phyloP scores from a whole-genome alignment of 2,888 invertebrate genomes.

The Atrina japonica region DNA sequence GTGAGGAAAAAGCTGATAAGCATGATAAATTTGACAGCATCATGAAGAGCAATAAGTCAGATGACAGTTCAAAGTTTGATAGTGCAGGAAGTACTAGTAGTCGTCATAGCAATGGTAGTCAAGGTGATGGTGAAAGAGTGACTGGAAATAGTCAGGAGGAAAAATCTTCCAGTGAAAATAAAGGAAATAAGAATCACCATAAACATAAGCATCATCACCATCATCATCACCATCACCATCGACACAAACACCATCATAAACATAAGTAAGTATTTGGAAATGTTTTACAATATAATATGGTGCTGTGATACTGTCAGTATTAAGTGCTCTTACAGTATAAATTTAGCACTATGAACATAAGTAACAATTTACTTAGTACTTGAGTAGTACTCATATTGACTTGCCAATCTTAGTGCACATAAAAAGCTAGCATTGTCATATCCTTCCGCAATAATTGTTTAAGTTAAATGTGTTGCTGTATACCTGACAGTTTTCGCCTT shows the following conservation, averaged over 20 bases:
- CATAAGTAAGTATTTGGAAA: slow-evolving; percentile 40
- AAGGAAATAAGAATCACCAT: slow-evolving; percentile 45
- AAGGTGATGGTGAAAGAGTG: slow-evolving; percentile 32
- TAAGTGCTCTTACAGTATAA: too few relatives aligned
- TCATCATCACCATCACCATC: slow-evolving; percentile 62
- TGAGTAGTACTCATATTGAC: too few relatives aligned
- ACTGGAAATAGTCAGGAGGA: slow-evolving; percentile 50
- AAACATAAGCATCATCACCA: slow-evolving; percentile 63
- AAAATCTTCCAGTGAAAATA: slow-evolving; percentile 35
- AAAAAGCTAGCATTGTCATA: too few relatives aligned
- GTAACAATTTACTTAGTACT: too few relatives aligned
- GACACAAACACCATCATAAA: slow-evolving; percentile 33
- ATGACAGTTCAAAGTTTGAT: slow-evolving; percentile 48
- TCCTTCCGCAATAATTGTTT: too few relatives aligned
- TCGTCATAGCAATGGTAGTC: slow-evolving; percentile 42
- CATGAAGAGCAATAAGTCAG: slow-evolving; percentile 40
- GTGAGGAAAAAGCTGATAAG: slow-evolving; percentile 50
- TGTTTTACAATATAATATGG: too few relatives aligned
- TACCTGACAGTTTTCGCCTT: too few relatives aligned
- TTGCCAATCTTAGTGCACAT: too few relatives aligned
- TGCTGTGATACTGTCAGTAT: too few relatives aligned
- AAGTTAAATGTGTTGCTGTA: too few relatives aligned
- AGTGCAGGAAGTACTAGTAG: slow-evolving; percentile 54
- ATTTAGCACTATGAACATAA: too few relatives aligned
- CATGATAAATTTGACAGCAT: slow-evolving; percentile 42